A percentile compares a stretch with the other conserved stretches of the same genome.
Evolutionary conservation across 2,113 vertebrate species (phyloP).

Genomic region (Phalacrocorax pelagicus): DNA sequence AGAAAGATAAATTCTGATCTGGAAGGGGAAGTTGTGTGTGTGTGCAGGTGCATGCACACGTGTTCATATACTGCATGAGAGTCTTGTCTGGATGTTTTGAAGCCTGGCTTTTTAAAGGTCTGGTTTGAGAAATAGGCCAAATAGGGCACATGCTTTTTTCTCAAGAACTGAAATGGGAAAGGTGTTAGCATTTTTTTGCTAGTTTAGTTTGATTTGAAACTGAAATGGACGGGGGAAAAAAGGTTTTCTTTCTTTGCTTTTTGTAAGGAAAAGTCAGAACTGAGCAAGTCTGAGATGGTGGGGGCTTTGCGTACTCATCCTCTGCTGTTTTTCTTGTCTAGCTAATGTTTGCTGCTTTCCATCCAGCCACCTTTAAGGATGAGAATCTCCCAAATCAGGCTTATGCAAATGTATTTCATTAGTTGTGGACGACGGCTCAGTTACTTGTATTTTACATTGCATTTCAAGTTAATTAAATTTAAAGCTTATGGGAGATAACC

Average conservation of each 20-base stretch:
- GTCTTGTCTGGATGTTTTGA: neutral
- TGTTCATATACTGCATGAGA: neutral
- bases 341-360: neutral
- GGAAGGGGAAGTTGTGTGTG: neutral
- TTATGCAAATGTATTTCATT: neutral
- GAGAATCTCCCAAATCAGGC: neutral
- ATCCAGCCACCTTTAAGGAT: neutral
- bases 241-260: neutral
- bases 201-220: neutral
- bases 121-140: neutral
- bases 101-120: neutral
- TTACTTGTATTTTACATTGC: neutral
- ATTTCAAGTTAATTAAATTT: neutral
- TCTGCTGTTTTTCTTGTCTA: neutral
- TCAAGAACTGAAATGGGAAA: neutral
- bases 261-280: neutral
- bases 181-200: neutral
- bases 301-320: neutral
- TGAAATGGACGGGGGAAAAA: neutral
- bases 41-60: neutral
- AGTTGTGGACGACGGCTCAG: rapidly evolving
- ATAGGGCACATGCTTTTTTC: neutral
- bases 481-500: neutral
- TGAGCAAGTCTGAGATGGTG: neutral
- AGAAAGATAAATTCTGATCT: neutral